phyloP scores from a whole-genome alignment of 2,797 vertebrate species.

The Mallotus villosus region DNA sequence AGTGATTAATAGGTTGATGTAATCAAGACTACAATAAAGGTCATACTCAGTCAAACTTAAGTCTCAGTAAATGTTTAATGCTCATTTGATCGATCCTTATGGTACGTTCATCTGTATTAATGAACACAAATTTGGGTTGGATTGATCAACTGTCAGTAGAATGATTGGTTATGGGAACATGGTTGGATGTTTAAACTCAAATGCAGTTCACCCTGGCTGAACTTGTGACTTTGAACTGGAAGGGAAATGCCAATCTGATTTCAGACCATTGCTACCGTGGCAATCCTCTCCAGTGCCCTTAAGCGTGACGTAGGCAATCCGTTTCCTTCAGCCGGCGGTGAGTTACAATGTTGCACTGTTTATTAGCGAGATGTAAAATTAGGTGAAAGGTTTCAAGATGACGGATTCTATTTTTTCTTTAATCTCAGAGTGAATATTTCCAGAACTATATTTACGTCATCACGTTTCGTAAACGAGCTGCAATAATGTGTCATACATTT shows the following conservation, averaged over 20 bases:
- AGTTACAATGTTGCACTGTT: constrained; percentile 38
- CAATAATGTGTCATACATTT: too few species aligned
- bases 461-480: too few species aligned
- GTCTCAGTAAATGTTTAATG: too few species aligned
- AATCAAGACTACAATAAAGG: neutral
- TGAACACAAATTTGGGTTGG: too few species aligned
- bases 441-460: too few species aligned
- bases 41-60: neutral
- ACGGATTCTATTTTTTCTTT: constrained; percentile 15
- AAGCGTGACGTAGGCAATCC: neutral
- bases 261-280: neutral
- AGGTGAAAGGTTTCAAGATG: constrained; percentile 50
- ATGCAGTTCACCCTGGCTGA: neutral
- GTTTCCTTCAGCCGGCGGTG: neutral
- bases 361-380: constrained; percentile 18
- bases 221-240: neutral
- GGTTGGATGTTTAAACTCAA: neutral
- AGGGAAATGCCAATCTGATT: neutral
- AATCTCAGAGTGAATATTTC: constrained; percentile 20
- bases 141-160: neutral
- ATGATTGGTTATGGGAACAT: neutral
- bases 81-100: too few species aligned
- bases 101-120: too few species aligned
- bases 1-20: neutral
- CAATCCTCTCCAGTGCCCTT: neutral